These are phyloP conservation scores for Capreolus pygargus DNA, from an alignment of 2,113 vertebrate genomes.

Conservation along the genomic window DNA sequence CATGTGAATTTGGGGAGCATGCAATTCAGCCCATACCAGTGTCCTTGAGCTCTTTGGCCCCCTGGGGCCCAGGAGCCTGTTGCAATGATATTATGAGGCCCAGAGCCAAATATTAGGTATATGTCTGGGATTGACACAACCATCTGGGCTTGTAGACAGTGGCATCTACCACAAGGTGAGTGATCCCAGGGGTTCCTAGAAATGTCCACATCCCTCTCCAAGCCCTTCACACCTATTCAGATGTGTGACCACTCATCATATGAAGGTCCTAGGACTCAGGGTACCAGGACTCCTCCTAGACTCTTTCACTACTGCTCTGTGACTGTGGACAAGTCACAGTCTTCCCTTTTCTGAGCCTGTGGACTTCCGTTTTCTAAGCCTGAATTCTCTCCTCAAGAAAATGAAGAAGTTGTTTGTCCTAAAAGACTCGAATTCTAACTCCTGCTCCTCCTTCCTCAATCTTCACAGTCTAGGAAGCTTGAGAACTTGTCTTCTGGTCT, in stretches of 20 bases:
- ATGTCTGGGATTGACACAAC: background rate
- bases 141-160: background rate
- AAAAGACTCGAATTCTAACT: background rate
- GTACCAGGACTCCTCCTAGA: background rate
- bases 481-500: background rate
- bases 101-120: background rate
- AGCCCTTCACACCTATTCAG: background rate
- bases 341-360: background rate
- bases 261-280: background rate
- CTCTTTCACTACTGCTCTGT: background rate
- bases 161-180: background rate
- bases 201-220: background rate
- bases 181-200: background rate
- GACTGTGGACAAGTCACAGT: background rate
- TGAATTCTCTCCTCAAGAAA: background rate
- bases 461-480: background rate
- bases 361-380: background rate
- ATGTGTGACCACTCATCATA: background rate
- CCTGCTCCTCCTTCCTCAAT: background rate
- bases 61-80: background rate
- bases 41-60: background rate
- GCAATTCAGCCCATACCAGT: background rate
- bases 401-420: background rate
- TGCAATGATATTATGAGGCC: background rate
- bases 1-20: background rate